Percentiles rank a stretch among this genome's conserved stretches.
Conservation (phyloP, 30 jellyfish, hydroid and myxozoan species). For the Turritopsis dohrnii region DNA sequence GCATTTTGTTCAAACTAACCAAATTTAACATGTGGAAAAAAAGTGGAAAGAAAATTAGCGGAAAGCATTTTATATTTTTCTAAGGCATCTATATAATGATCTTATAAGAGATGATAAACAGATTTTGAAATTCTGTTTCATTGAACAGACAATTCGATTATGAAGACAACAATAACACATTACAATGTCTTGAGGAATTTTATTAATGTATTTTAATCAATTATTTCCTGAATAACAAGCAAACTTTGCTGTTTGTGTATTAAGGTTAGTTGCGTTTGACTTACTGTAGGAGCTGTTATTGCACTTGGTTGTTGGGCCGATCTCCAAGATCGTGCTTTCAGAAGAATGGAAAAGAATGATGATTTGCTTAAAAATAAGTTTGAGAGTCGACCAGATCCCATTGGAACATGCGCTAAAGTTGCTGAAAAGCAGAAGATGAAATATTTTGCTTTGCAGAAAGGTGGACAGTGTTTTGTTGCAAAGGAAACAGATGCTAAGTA, state of each 20-base stretch:
- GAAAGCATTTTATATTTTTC: too few species aligned
- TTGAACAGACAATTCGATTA: too few species aligned
- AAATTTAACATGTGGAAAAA: too few species aligned
- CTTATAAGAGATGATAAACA: not conserved
- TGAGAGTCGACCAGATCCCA: constrained; percentile 70
- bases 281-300: constrained; percentile 75
- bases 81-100: too few species aligned
- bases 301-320: constrained; percentile 99
- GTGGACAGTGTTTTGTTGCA: constrained; percentile 93
- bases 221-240: not conserved
- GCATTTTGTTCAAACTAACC: too few species aligned
- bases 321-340: constrained; percentile 93
- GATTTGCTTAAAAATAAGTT: constrained; percentile 48
- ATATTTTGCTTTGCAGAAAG: constrained; percentile 85
- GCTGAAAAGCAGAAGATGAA: constrained; percentile 60
- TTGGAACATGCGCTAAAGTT: constrained; percentile 75
- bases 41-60: too few species aligned
- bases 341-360: constrained; percentile 83
- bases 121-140: not conserved
- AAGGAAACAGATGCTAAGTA: constrained; percentile 46
- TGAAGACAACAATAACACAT: too few species aligned
- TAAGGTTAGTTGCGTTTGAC: not conserved
- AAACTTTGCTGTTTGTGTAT: not conserved
- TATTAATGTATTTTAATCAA: not conserved
- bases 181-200: not conserved